Evolutionary conservation across 2,888 invertebrate genomes (phyloP), one percentile per base, ranked within the genome.

Genomic region (Iphiclides podalirius): DNA sequence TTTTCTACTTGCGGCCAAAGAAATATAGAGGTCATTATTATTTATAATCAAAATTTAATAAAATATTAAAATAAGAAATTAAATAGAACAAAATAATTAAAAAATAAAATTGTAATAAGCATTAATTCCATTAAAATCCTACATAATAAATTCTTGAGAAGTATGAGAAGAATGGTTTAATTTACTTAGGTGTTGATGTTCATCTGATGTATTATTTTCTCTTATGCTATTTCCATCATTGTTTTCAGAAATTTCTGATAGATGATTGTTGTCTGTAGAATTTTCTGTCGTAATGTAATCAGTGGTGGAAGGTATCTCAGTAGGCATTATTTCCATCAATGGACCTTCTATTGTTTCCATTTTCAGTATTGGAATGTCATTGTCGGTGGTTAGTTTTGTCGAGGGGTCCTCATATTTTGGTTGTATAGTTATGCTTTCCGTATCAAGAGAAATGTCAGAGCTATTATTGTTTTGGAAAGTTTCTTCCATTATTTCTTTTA

Each of bases 131-230:
- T 63, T 69, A 77, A 53, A 66, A 71, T 20, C 71, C 65, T 47
- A 83, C 66, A 34, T 80, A 86, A 52, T 84, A 86, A 55, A 79
- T 61, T 64, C 71, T 78, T 4, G 85, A 76, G 55, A 81, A 86
- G 56, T 70, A 86, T 1, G 87, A 87, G n/a, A 87, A 82, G 52
- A 52, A 23, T 59, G 36, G 17, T 72, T 71, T 40, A 66, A 66
- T 52, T 66, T 61, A 1, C 63, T 59, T 13, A 15, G 14, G 41
- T 52, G 52, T 31, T 59, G 55, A 13, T 66, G 63, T 43, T 66
- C 66, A 33, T 50, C 54, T 35, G 37, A 20, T 52, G 58, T 41
- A 12, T 23, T 43, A 44, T 51, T 47, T 15, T 58, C 51, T 34
- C 44, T 61, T 53, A 52, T n/a, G 16, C 52, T 31, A 37, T 52